These are phyloP conservation scores for Drosophila neocordata DNA, from an alignment of 1,140 invertebrate genomes.

Conservation along the genomic window DNA sequence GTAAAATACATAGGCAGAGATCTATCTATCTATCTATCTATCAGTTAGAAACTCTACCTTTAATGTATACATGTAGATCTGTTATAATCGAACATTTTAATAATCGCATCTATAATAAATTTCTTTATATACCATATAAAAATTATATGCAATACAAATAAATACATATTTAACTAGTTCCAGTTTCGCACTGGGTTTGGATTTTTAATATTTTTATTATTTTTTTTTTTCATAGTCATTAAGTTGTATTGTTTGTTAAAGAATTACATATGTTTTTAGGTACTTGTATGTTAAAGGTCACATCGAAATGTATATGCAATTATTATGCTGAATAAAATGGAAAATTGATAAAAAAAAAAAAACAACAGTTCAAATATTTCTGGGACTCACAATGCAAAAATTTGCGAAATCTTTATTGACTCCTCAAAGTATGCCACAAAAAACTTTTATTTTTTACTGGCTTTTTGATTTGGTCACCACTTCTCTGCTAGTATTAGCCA, in stretches of 20 bases:
- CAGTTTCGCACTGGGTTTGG: conserved; percentile 48
- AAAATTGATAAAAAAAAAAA: conserved; percentile 14
- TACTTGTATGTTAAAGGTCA: conserved; percentile 60
- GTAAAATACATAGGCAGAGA: conserved; percentile 1
- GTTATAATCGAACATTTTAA: conserved; percentile 4
- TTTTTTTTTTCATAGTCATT: conserved; percentile 66
- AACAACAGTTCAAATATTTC: not conserved
- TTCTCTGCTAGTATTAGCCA: too few relatives aligned
- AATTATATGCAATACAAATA: conserved; percentile 19
- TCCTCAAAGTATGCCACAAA: not conserved
- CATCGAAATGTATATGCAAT: conserved; percentile 62
- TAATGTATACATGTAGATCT: not conserved
- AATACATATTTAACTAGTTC: conserved; percentile 51
- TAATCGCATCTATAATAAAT: conserved; percentile 16
- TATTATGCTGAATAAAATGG: conserved; percentile 53
- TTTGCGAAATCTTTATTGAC: too few relatives aligned
- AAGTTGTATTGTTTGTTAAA: conserved; percentile 78
- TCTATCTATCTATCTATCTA: conserved; percentile 1
- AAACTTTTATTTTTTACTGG: too few relatives aligned
- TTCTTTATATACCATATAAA: conserved; percentile 15
- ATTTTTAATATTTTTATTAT: conserved; percentile 17
- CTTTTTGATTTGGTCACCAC: too few relatives aligned
- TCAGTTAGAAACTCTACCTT: not conserved
- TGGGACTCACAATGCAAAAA: too few relatives aligned
- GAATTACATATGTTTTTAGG: conserved; percentile 47